These are phyloP conservation scores for Thalassaphorura encarpata DNA, from an alignment of 1,140 invertebrate species.

Conservation along the genomic window DNA sequence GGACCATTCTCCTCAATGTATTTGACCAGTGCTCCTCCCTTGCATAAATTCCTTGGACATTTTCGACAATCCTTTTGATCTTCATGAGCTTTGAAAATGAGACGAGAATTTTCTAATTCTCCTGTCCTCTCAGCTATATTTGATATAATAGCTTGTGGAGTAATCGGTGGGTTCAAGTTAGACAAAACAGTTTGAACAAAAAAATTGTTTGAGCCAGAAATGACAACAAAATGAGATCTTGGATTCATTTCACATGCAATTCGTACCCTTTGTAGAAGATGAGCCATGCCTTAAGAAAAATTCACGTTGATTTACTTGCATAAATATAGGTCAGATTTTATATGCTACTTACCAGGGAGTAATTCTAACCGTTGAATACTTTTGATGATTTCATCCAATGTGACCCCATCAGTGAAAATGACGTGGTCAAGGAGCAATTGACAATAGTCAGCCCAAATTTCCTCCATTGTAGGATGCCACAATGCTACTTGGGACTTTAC, in stretches of 20 bases:
- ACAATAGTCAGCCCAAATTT: slow-evolving; percentile 28
- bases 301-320: not conserved
- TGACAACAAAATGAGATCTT: slow-evolving; percentile 11
- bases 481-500: slow-evolving; percentile 21
- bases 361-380: slow-evolving; percentile 11
- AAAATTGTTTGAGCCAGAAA: slow-evolving; percentile 26
- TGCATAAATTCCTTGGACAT: slow-evolving; percentile 27
- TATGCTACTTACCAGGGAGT: slow-evolving; percentile 8
- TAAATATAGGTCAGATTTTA: slow-evolving; percentile 1
- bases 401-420: too few relatives aligned
- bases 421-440: too few relatives aligned
- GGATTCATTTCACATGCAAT: not conserved
- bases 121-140: too few relatives aligned
- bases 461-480: slow-evolving; percentile 19
- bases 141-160: too few relatives aligned
- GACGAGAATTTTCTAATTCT: too few relatives aligned
- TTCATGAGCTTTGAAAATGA: too few relatives aligned
- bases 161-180: slow-evolving; percentile 8
- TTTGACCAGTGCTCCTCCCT: slow-evolving; percentile 17
- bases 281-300: slow-evolving; percentile 24
- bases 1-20: slow-evolving; percentile 24
- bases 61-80: slow-evolving; percentile 9
- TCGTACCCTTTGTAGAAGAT: slow-evolving; percentile 13
- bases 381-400: slow-evolving; percentile 23
- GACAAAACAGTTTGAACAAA: slow-evolving; percentile 22